Conservation (phyloP, 1,140 invertebrate genomes). For the Ooceraea biroi region DNA sequence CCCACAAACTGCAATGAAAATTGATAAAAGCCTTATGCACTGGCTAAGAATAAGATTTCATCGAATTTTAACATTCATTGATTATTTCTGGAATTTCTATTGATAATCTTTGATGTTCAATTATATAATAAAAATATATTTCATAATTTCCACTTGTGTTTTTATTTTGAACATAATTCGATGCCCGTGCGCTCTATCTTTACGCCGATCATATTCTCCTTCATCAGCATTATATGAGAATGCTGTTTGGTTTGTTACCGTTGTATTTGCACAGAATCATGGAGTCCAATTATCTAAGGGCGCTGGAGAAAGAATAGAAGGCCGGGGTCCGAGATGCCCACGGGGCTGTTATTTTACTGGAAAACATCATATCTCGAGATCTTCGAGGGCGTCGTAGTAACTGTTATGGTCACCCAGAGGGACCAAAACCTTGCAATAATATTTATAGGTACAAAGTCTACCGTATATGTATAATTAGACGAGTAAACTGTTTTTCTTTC, state of each 20-base stretch:
- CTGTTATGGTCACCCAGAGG: slow-evolving; percentile 42
- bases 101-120: background rate
- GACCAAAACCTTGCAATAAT: slow-evolving; percentile 65
- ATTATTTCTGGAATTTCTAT: slow-evolving; percentile 26
- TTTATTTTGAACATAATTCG: slow-evolving; percentile 11
- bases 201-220: slow-evolving; percentile 12
- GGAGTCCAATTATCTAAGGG: slow-evolving; percentile 70
- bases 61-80: background rate
- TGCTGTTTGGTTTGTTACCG: slow-evolving; percentile 64
- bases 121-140: background rate
- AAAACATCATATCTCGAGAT: slow-evolving; percentile 77
- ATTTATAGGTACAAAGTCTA: slow-evolving; percentile 50
- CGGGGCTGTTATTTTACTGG: slow-evolving; percentile 79
- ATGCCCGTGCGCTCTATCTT: background rate
- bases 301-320: slow-evolving; percentile 60
- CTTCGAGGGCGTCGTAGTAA: slow-evolving; percentile 53
- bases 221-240: background rate
- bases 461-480: slow-evolving; percentile 45
- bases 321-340: slow-evolving; percentile 69
- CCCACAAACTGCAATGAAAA: background rate
- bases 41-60: background rate
- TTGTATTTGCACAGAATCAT: slow-evolving; percentile 74
- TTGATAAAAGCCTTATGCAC: background rate
- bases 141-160: background rate
- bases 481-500: slow-evolving; percentile 39